A percentile compares a stretch with the other conserved stretches of the same genome.
These are phyloP conservation scores for Bhutanitis thaidina DNA, from an alignment of 2,888 invertebrate genomes.

Conservation along the genomic window DNA sequence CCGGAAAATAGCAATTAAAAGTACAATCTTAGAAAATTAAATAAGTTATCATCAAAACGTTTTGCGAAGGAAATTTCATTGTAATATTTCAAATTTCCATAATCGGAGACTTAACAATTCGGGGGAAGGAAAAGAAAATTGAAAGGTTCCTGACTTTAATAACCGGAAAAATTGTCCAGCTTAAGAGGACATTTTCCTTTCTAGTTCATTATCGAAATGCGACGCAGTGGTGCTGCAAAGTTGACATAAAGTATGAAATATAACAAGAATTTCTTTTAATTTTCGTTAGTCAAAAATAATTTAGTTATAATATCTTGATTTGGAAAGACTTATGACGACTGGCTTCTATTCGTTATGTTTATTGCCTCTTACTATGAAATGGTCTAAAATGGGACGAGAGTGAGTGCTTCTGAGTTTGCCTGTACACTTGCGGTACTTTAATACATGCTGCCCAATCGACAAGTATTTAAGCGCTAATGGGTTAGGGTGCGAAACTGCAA, in stretches of 20 bases:
- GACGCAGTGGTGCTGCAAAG: constrained; percentile 10
- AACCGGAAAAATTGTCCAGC: constrained; percentile 17
- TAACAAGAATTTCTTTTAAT: constrained; percentile 12
- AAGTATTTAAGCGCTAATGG: too few relatives aligned
- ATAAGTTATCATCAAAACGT: not conserved
- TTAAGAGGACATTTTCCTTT: constrained; percentile 11
- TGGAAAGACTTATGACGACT: not conserved
- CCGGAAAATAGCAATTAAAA: too few relatives aligned
- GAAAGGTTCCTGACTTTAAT: constrained; percentile 20
- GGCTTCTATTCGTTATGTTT: too few relatives aligned
- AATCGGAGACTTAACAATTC: constrained; percentile 20
- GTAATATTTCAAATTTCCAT: constrained; percentile 19
- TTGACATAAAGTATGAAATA: constrained; percentile 17
- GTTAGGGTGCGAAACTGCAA: too few relatives aligned
- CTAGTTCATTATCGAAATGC: constrained; percentile 18
- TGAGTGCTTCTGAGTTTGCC: too few relatives aligned
- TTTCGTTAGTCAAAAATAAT: not conserved
- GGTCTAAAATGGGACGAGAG: too few relatives aligned
- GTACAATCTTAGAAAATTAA: not conserved
- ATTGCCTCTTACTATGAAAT: too few relatives aligned
- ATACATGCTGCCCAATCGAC: too few relatives aligned
- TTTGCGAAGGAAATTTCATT: constrained; percentile 11
- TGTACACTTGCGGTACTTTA: too few relatives aligned
- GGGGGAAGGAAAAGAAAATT: constrained; percentile 19
- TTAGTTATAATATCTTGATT: not conserved